Evolutionary conservation across 2,113 vertebrate genomes (phyloP).

Genomic region (Bagarius yarrelli): DNA sequence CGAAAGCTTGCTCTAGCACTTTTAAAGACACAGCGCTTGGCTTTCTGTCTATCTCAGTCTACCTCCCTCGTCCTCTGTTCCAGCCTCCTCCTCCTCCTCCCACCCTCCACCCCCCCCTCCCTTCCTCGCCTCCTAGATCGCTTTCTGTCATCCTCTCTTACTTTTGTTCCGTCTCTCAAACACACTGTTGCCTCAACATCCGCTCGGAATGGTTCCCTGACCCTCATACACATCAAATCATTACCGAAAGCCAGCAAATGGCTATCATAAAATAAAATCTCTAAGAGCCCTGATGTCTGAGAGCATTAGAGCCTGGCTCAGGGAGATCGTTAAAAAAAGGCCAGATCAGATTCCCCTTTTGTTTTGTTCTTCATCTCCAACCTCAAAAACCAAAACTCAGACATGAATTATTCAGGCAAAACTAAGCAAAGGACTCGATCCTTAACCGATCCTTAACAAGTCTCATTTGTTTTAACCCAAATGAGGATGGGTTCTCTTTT

Average conservation of each 20-base stretch:
- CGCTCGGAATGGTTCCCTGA: neutral
- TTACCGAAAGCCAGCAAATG: constrained; percentile 13
- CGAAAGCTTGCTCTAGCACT: constrained; percentile 29
- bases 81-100: neutral
- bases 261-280: constrained; percentile 21
- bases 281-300: constrained; percentile 2
- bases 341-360: neutral
- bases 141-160: neutral
- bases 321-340: constrained; percentile 14
- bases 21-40: constrained; percentile 49
- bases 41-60: neutral
- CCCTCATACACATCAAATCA: constrained; percentile 20
- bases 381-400: neutral
- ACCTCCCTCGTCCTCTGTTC: neutral
- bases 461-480: no score
- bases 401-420: neutral
- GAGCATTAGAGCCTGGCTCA: neutral
- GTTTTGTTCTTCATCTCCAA: neutral
- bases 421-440: neutral
- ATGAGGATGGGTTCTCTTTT: no score
- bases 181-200: neutral
- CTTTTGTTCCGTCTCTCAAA: neutral
- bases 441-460: no score
- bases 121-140: neutral
- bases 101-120: neutral